A percentile compares a stretch with the other conserved stretches of the same genome.
Evolutionary conservation across 2,797 vertebrate species (phyloP).

Genomic region (Dendrocincla fuliginosa): DNA sequence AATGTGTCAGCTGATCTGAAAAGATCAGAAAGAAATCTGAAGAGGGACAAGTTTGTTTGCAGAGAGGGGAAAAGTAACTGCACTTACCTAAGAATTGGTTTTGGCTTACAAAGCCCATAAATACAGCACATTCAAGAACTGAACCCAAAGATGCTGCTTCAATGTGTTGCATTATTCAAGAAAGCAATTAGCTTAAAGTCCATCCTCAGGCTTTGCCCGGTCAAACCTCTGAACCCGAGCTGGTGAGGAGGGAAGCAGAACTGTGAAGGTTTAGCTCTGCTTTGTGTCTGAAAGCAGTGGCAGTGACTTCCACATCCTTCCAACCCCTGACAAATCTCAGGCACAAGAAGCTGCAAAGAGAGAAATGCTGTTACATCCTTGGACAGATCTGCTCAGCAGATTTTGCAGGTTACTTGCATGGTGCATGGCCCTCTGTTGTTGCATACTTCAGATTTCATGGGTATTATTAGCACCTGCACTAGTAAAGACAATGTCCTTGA

Average conservation of each 20-base stretch:
- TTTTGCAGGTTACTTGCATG: neutral
- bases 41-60: neutral
- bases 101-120: neutral
- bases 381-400: conserved; percentile 29
- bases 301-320: neutral
- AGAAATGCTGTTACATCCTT: neutral
- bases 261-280: neutral
- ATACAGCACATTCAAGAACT: neutral
- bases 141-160: neutral
- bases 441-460: neutral
- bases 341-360: neutral
- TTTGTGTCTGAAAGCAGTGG: neutral
- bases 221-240: neutral
- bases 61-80: neutral
- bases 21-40: neutral
- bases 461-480: neutral
- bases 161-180: neutral
- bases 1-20: neutral
- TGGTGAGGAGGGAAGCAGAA: neutral
- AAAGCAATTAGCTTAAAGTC: neutral
- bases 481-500: neutral
- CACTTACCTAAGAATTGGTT: neutral
- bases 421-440: conserved; percentile 9
- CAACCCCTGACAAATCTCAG: neutral
- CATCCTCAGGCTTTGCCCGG: neutral